A percentile compares a stretch with the other conserved stretches of the same genome.
Evolutionary conservation across 2,888 invertebrate genomes (phyloP).

Genomic region (Tryphoninae sp.): DNA sequence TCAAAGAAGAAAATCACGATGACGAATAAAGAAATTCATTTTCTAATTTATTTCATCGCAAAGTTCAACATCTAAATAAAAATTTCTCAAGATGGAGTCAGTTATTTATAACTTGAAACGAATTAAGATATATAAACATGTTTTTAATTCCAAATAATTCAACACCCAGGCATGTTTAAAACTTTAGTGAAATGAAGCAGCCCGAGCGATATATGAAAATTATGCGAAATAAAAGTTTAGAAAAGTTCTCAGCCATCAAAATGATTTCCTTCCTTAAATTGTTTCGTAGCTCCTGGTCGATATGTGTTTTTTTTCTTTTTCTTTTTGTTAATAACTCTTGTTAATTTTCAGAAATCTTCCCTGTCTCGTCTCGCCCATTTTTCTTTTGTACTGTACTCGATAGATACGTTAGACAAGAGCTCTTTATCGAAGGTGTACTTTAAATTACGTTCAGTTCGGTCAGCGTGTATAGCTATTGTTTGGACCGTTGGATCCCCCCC

Average conservation of each 20-base stretch:
- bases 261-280: background rate
- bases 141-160: too few relatives aligned
- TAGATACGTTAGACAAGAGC: constrained; percentile 2
- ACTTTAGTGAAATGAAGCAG: too few relatives aligned
- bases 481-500: constrained; percentile 7
- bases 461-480: background rate
- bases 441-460: constrained; percentile 34
- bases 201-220: too few relatives aligned
- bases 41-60: too few relatives aligned
- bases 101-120: too few relatives aligned
- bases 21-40: too few relatives aligned
- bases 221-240: too few relatives aligned
- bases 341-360: background rate
- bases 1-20: background rate
- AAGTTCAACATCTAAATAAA: too few relatives aligned
- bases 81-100: too few relatives aligned
- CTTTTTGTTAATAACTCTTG: background rate
- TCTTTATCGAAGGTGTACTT: constrained; percentile 11
- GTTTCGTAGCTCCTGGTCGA: constrained; percentile 4
- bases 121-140: too few relatives aligned
- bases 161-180: too few relatives aligned
- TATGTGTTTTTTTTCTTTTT: constrained; percentile 22
- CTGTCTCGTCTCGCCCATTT: constrained; percentile 11
- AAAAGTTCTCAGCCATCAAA: too few relatives aligned
- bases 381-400: constrained; percentile 7